These are phyloP conservation scores for Crotalus helleri DNA, from an alignment of 2,113 vertebrate genomes.

Conservation along the genomic window DNA sequence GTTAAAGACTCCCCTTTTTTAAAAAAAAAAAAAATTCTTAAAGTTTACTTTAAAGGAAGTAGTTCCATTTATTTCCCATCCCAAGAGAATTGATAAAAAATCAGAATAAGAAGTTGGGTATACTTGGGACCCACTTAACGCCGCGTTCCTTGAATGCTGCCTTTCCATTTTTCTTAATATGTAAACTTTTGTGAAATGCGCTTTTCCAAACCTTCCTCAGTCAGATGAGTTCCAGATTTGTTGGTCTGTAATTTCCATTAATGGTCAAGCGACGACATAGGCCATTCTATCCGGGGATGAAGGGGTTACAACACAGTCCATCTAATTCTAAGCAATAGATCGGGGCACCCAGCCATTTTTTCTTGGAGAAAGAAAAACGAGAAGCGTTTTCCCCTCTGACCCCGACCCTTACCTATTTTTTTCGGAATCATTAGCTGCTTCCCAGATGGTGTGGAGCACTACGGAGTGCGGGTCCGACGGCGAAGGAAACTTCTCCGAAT, in stretches of 20 bases:
- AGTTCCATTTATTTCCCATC: neutral
- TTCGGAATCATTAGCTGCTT: neutral
- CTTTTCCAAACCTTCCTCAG: neutral
- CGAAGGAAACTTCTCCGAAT: neutral
- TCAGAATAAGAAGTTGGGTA: neutral
- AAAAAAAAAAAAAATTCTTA: too few species aligned
- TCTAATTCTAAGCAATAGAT: neutral
- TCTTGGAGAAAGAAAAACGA: neutral
- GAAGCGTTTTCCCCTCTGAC: neutral
- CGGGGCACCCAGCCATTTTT: neutral
- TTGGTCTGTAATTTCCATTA: neutral
- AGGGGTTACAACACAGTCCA: neutral
- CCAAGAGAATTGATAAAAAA: neutral
- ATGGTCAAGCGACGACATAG: neutral
- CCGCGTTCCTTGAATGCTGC: neutral
- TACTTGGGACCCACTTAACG: neutral
- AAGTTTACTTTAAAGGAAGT: neutral
- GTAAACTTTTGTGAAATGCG: neutral
- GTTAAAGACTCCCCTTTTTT: neutral
- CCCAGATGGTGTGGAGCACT: neutral
- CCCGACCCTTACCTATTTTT: neutral
- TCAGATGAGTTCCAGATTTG: neutral
- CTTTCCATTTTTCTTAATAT: neutral
- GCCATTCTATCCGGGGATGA: neutral
- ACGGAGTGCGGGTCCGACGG: neutral